A percentile compares a stretch with the other conserved stretches of the same genome.
Evolutionary conservation across 2,797 vertebrate species (phyloP).

Genomic region (Ibycter americanus): DNA sequence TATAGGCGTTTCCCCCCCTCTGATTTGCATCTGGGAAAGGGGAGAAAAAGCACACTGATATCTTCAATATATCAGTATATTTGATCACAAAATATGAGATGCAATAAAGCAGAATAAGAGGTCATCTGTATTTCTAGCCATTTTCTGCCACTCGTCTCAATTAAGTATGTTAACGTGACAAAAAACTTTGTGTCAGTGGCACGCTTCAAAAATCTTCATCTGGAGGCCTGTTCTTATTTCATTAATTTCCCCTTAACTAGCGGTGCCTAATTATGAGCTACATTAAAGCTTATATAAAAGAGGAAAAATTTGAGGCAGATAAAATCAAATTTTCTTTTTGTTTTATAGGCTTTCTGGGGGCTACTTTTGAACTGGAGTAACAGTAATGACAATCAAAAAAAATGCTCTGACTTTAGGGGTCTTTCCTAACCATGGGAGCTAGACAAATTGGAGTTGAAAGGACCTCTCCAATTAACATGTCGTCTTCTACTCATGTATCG

Average conservation of each 20-base stretch:
- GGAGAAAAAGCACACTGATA: neutral
- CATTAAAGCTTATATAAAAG: constrained; percentile 8
- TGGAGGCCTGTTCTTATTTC: constrained; percentile 30
- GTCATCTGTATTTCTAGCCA: neutral
- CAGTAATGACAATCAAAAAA: neutral
- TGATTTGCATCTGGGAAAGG: neutral
- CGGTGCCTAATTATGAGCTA: constrained; percentile 6
- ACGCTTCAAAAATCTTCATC: neutral
- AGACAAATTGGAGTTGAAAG: constrained; percentile 32
- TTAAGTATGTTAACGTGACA: neutral
- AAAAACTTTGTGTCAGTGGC: neutral
- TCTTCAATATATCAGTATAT: neutral
- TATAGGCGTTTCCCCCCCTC: fast-evolving
- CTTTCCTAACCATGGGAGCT: neutral
- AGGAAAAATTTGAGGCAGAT: neutral
- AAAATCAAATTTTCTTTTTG: constrained; percentile 12
- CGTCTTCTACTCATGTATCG: neutral
- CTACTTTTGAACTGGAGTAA: neutral
- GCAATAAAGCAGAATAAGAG: neutral
- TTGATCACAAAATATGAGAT: neutral
- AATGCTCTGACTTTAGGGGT: neutral
- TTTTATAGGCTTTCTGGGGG: neutral
- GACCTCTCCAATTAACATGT: neutral
- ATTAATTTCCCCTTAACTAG: constrained; percentile 5
- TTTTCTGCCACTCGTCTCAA: neutral